A percentile compares a stretch with the other conserved stretches of the same genome.
phyloP scores from a whole-genome alignment of 53 echinoderm and acorn worm species.

The Holothuria leucospilota region DNA sequence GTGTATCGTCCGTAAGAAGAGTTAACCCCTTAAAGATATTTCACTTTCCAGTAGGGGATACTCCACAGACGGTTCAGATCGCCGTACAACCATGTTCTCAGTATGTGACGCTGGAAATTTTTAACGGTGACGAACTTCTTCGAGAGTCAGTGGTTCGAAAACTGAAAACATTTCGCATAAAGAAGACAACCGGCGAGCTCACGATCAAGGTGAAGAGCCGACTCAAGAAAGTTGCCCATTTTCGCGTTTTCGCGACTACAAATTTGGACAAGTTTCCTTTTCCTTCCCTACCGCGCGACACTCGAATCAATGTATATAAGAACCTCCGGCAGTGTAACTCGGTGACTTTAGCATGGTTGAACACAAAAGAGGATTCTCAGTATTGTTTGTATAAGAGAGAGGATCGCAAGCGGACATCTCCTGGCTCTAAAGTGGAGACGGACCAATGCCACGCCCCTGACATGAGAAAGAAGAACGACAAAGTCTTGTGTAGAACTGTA shows the following conservation, averaged over 20 bases:
- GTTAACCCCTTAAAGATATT: conserved; percentile 81
- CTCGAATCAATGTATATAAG: conserved; percentile 84
- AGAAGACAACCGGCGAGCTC: conserved; percentile 73
- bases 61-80: conserved; percentile 67
- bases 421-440: conserved; percentile 36
- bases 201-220: conserved; percentile 72
- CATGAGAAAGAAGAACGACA: conserved; percentile 95
- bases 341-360: conserved; percentile 94
- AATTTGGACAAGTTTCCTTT: conserved; percentile 92
- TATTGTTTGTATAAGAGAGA: conserved; percentile 96
- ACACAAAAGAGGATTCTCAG: conserved; percentile 89
- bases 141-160: conserved; percentile 72
- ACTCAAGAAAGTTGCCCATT: conserved; percentile 71
- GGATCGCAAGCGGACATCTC: conserved; percentile 60
- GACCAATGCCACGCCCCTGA: conserved; percentile 88
- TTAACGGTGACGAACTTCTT: conserved; percentile 72
- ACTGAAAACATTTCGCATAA: conserved; percentile 82
- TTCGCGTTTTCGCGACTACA: conserved; percentile 87
- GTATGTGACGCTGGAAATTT: conserved; percentile 76
- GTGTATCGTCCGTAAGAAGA: conserved; percentile 76
- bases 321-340: conserved; percentile 93
- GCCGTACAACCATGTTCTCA: conserved; percentile 89
- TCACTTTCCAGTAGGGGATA: conserved; percentile 77
- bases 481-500: conserved; percentile 83
- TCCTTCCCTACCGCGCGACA: conserved; percentile 86